Base-by-base conservation (phyloP, 2,113 vertebrate species). In the Halichoerus grypus region DNA sequence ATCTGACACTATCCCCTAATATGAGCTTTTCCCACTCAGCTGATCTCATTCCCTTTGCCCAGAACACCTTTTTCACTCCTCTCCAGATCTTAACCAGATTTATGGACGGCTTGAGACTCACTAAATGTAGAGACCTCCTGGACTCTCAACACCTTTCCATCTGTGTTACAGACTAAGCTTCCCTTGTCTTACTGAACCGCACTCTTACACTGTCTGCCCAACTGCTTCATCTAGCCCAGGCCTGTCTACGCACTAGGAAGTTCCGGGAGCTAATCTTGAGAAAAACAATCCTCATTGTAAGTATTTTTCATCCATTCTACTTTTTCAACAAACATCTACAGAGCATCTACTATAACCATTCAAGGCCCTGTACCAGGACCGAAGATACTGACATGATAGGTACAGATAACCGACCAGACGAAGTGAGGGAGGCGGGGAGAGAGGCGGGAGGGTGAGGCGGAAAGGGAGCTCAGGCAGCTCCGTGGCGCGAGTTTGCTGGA, bases 161-260 rank as follows among this genome's bases (percentile, higher is more conserved):
- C 57, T 42, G 5, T 67, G 22, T 42, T 13, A 42, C 36, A 65
- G 74, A 24, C 28, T 42, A n/a, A 51, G 36, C 42, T 72, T 82
- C 61, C 69, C 71, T 84, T 76, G 59, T 76, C 74, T 92, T 63
- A 76, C 57, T 33, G 39, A 94, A 79, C 92, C 57, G 61, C n/a
- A 71, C 22, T 18, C 8, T 71, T 63, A 14, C 31, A 51, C 1
- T 55, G 36, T 24, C 39, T 87, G 59, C 72, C 72, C 83, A 46
- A 36, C 24, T n/a, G 49, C 28, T 80, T 72, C 57, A n/a, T 53
- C 14, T 12, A 42, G 18, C 22, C 18, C 39, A 76, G 31, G 42
- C 77, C 57, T 85, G 24, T 74, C 39, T 72, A 31, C n/a, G 28
- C 19, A 80, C 28, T 33, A 80, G 12, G 36, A 59, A 53, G 12